Base-by-base conservation (phyloP, 2,888 invertebrate genomes). In the Thymelicus lineola region DNA sequence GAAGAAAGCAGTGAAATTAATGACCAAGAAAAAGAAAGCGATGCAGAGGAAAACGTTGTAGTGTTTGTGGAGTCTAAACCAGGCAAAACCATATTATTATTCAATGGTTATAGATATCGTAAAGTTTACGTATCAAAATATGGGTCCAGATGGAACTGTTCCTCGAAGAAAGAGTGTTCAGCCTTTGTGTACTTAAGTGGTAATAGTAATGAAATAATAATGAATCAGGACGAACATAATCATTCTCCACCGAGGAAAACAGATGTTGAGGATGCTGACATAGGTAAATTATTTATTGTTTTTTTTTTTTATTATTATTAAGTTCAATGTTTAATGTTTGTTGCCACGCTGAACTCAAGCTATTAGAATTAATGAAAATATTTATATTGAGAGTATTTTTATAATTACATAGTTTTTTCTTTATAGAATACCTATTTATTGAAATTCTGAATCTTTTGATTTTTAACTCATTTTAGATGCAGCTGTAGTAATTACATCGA, bases 401-500 rank as follows among this genome's bases (percentile, higher is more conserved):
- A n/a, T n/a, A n/a, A n/a, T n/a, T n/a, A n/a, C n/a, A n/a, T n/a
- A n/a, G n/a, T n/a, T n/a, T n/a, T n/a, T n/a, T n/a, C n/a, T n/a
- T n/a, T n/a, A n/a, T n/a, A n/a, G n/a, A n/a, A n/a, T n/a, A n/a
- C n/a, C n/a, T n/a, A n/a, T n/a, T 36, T 36, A 4, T 38, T 12
- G 42, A 1, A 1, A 42, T 9, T 42, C 12, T 42, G 42, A 35
- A 45, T 48, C 7, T 28, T 48, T 15, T 35, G 3, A 6, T 14
- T 71, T 68, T 36, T 75, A 79, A 75, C 17, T 7, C 3, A 12
- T 20, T 20, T 3, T 80, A 92, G 91, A 90, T 50, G 76, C 86
- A 28, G 88, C 90, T 1, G 80, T 90, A 1, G 82, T 91, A 5
- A 87, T 93, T 66, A 92, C 87, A 35, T 93, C 93, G 6, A 83